A percentile compares a stretch with the other conserved stretches of the same genome.
phyloP scores from a whole-genome alignment of 2,797 vertebrate species.

The Argyrosomus regius region DNA sequence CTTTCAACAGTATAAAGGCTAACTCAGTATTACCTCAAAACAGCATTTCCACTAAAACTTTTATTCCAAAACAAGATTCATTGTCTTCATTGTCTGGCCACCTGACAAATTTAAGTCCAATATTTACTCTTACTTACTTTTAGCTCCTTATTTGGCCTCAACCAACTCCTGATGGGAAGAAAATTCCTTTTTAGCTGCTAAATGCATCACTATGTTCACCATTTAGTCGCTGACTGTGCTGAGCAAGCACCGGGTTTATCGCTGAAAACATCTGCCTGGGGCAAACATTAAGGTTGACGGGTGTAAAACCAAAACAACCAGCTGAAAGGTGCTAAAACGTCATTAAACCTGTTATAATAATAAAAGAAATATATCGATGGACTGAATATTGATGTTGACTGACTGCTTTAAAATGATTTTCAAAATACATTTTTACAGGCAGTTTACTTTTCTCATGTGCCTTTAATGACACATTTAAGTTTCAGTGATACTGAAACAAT shows the following conservation, averaged over 20 bases:
- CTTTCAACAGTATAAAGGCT: neutral
- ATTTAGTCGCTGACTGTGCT: neutral
- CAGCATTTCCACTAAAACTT: slow-evolving; percentile 10
- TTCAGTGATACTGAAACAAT: neutral
- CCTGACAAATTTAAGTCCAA: neutral
- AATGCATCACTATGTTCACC: neutral
- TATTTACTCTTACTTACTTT: neutral
- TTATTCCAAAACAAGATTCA: neutral
- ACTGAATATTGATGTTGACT: slow-evolving; percentile 10
- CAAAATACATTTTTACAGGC: neutral
- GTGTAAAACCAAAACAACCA: slow-evolving; percentile 21
- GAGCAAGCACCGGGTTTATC: neutral
- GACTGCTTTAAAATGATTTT: slow-evolving; percentile 9
- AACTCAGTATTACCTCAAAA: slow-evolving; percentile 19
- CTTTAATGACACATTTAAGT: neutral
- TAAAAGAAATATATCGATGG: neutral
- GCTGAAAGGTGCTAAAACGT: slow-evolving; percentile 4
- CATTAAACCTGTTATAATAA: slow-evolving; percentile 8
- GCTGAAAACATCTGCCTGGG: neutral
- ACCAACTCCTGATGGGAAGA: neutral
- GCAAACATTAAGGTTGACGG: slow-evolving; percentile 1
- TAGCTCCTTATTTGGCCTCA: neutral
- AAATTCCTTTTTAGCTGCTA: neutral
- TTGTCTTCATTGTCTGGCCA: neutral
- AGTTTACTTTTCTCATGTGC: neutral